Evolutionary conservation across 2,888 invertebrate species (phyloP), one percentile per base, ranked within the genome.

Genomic region (Parnassius glacialis): DNA sequence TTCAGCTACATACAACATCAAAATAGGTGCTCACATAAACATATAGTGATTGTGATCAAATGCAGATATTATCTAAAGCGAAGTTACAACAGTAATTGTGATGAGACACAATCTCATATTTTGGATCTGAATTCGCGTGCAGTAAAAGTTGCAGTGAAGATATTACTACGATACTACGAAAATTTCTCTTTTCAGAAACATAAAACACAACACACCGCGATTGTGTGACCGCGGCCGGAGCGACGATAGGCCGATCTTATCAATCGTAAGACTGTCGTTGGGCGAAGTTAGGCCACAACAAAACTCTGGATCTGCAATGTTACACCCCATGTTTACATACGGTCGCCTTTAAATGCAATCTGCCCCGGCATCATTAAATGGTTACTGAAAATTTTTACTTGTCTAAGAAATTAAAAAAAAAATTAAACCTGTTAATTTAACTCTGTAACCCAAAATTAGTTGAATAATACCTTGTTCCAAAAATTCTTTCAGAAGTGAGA

Each of bases 231-330:
- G 92, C 67, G 92, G 91, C 84, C 91, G 88, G 63, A 90, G 91
- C 68, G 90, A 90, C 59, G 90, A 83, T 66, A 89, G 82, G 70
- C 92, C 92, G 34, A 91, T 87, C 78, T 80, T 91, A 91, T 93
- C 93, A 87, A 92, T 90, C 82, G 93, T 94, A 89, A 93, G 93
- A 88, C 95, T 95, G 92, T 93, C 93, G 92, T 94, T 95, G 81
- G 96, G 96, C 81, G 95, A 94, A 81, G 94, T 94, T 90, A 96
- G 94, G 89, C 95, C 96, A 93, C 96, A 96, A 94, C 96, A 96
- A 93, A 96, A 96, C 93, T 95, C 96, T 89, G 95, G 95, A 96
- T 96, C 96, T 96, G 96, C 88, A 96, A 95, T 93, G 92, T 92
- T 70, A 84, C 71, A 82, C 70, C 80, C 51, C 52, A 61, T 48